phyloP scores from a whole-genome alignment of 2,888 invertebrate species.

The Megastigmus dorsalis region DNA sequence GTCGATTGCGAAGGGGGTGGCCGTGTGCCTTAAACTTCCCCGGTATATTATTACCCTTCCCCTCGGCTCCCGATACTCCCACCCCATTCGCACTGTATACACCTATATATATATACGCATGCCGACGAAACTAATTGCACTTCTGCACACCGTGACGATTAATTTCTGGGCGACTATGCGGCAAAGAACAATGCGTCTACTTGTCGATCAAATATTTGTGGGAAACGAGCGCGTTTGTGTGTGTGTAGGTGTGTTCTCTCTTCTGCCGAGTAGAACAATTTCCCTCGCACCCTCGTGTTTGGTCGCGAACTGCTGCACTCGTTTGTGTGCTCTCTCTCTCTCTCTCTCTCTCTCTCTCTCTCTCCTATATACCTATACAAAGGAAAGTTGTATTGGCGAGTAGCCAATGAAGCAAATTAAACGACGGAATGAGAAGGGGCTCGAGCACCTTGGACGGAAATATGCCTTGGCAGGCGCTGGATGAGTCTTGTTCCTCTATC shows the following conservation, averaged over 20 bases:
- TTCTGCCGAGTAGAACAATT: background rate
- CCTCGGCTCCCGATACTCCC: background rate
- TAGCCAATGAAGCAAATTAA: constrained; percentile 35
- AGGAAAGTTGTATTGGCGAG: no score
- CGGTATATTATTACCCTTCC: background rate
- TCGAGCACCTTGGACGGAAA: constrained; percentile 9
- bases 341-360: no score
- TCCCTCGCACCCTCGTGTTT: no score
- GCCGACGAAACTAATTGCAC: constrained; percentile 14
- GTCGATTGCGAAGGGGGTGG: no score
- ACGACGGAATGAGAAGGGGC: no score
- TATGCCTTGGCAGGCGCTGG: no score
- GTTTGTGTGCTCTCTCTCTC: no score
- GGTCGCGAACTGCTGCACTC: no score
- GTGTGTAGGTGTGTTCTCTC: no score
- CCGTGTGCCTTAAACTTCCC: background rate
- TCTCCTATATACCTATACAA: no score
- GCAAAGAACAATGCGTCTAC: background rate
- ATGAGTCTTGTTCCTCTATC: no score
- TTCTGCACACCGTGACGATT: background rate
- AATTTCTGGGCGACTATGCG: background rate
- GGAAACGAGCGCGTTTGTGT: no score
- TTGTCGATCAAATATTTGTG: constrained; percentile 35
- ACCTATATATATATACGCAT: background rate
- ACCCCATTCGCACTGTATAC: background rate